phyloP scores from a whole-genome alignment of 2,888 invertebrate species.

The Tortrix viridana region DNA sequence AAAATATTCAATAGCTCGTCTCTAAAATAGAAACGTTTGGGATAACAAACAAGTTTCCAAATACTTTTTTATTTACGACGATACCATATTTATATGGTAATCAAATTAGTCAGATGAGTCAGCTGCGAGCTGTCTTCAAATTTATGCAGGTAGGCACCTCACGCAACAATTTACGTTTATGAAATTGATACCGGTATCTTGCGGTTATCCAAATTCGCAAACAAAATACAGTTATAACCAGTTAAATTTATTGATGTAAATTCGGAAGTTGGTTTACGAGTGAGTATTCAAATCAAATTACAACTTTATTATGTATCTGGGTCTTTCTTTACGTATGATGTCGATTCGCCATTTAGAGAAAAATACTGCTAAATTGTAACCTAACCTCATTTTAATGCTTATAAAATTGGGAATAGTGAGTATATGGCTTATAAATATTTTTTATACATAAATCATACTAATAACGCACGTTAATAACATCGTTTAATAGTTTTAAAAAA shows the following conservation, averaged over 20 bases:
- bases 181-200: slow-evolving; percentile 14
- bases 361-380: slow-evolving; percentile 25
- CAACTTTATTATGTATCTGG: slow-evolving; percentile 15
- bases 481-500: slow-evolving; percentile 2
- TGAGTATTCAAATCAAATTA: slow-evolving; percentile 17
- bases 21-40: slow-evolving; percentile 7
- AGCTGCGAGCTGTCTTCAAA: slow-evolving; percentile 29
- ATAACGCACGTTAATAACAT: slow-evolving; percentile 8
- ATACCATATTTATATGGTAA: slow-evolving; percentile 31
- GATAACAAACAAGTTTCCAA: slow-evolving; percentile 31
- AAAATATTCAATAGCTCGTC: no score
- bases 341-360: slow-evolving; percentile 7
- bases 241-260: slow-evolving; percentile 23
- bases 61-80: slow-evolving; percentile 15
- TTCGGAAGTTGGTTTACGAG: slow-evolving; percentile 13
- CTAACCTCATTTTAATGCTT: slow-evolving; percentile 19
- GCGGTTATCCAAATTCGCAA: slow-evolving; percentile 26
- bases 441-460: neutral
- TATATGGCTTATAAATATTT: slow-evolving; percentile 8
- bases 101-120: slow-evolving; percentile 29
- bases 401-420: slow-evolving; percentile 7
- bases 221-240: slow-evolving; percentile 32
- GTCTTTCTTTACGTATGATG: neutral
- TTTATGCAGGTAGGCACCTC: slow-evolving; percentile 1
- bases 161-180: slow-evolving; percentile 9